Evolutionary conservation across 2,888 invertebrate species (phyloP).

Genomic region (Hanleya hanleyi): DNA sequence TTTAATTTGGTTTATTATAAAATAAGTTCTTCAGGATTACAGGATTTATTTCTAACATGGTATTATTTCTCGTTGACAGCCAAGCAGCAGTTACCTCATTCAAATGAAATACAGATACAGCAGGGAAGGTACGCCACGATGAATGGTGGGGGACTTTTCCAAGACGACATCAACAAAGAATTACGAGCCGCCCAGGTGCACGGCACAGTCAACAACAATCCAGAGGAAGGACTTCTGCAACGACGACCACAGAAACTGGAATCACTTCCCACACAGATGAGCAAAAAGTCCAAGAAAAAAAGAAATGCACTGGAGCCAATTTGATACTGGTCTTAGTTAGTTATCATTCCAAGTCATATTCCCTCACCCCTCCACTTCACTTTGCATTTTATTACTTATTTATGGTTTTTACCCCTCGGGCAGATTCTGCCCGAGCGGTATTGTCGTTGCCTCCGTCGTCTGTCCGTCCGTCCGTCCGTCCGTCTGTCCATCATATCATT

Average conservation of each 20-base stretch:
- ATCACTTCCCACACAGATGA: slow-evolving; percentile 70
- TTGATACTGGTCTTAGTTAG: slow-evolving; percentile 21
- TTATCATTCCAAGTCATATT: too few species aligned
- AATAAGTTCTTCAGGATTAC: too few species aligned
- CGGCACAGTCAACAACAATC: slow-evolving; percentile 50
- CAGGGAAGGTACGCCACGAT: neutral
- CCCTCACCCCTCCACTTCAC: too few species aligned
- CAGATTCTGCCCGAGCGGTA: too few species aligned
- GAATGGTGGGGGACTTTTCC: neutral
- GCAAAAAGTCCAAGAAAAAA: slow-evolving; percentile 55
- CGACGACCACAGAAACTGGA: slow-evolving; percentile 74
- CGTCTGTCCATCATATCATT: too few species aligned
- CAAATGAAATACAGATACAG: neutral
- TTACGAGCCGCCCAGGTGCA: slow-evolving; percentile 68
- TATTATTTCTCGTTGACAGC: neutral
- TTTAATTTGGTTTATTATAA: too few species aligned
- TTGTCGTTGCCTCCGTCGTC: too few species aligned
- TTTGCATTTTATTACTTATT: too few species aligned
- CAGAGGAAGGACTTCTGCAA: slow-evolving; percentile 61
- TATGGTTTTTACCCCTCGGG: too few species aligned
- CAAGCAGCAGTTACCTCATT: neutral
- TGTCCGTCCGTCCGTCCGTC: too few species aligned
- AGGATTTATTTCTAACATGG: too few species aligned
- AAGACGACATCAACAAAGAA: slow-evolving; percentile 53
- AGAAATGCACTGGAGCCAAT: slow-evolving; percentile 31